Percentiles rank a stretch among this genome's conserved stretches.
Conservation (phyloP, 2,888 invertebrate genomes). For the Hyppa rectilinea region DNA sequence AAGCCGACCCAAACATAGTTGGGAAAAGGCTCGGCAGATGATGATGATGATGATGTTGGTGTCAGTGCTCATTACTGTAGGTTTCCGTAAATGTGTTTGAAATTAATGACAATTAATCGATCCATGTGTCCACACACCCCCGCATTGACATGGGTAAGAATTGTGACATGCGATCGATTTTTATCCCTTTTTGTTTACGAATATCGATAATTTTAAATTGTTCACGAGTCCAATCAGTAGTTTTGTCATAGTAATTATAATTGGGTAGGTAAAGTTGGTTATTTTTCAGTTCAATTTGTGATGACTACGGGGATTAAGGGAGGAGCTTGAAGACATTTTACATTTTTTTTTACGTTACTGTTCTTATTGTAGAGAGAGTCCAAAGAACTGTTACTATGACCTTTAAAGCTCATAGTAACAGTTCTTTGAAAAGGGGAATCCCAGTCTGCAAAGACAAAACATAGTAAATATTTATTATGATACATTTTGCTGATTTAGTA, state of each 20-base stretch:
- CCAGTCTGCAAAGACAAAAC: neutral
- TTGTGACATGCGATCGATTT: neutral
- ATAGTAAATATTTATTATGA: slow-evolving; percentile 3
- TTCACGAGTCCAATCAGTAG: neutral
- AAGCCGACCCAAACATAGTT: too few species aligned
- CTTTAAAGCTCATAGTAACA: too few species aligned
- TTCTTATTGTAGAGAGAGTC: too few species aligned
- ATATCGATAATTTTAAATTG: neutral
- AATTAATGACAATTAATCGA: slow-evolving; percentile 8
- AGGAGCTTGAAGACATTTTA: rapidly evolving
- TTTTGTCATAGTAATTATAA: neutral
- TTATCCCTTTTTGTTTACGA: neutral
- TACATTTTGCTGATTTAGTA: neutral
- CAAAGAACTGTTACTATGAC: too few species aligned
- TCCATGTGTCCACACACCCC: neutral
- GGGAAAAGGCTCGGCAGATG: too few species aligned
- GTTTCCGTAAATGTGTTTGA: slow-evolving; percentile 12
- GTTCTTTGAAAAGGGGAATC: neutral
- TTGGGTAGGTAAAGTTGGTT: neutral
- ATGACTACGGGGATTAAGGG: too few species aligned
- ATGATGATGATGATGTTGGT: too few species aligned
- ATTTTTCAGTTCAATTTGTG: neutral
- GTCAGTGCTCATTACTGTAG: neutral
- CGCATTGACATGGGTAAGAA: neutral
- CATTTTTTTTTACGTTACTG: neutral